Base-by-base conservation (phyloP, 2,113 vertebrate genomes). In the Haemorhous mexicanus region DNA sequence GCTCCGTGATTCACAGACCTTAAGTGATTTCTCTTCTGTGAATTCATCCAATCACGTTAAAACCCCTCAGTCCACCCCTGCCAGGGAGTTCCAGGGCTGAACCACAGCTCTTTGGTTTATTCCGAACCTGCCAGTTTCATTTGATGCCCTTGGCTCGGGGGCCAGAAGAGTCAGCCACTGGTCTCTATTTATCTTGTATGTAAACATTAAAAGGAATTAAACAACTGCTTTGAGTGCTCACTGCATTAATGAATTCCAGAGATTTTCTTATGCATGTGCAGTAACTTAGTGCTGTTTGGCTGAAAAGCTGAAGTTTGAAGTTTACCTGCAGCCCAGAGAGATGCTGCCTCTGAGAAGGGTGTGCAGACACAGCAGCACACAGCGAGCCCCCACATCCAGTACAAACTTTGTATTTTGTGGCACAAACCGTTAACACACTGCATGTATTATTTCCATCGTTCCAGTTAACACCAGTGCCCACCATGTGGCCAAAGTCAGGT, bases 321-420 rank as follows among this genome's bases (percentile, higher is more conserved):
- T n/a, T 24, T 88, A 73, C 55, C 67, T 43, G 78, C 37, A 47
- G 13, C 66, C 37, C 10, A 50, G 83, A 47, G 18, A 28, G 33
- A 63, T 11, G 56, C 56, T 92, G 63, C 17, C 66, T 49, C 20
- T 0, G 0, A 12, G 44, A 75, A 67, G 18, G 61, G 1, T 66
- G 55, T 10, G 44, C 6, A 16, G 39, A 12, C 8, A 47, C 27
- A 62, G 26, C 18, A 50, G 53, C 46, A 61, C 6, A 8, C 8
- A 28, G 33, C 0, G 2, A 85, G n/a, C 27, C 53, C 52, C 37
- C 6, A 2, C 7, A 53, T 46, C 33, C 2, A 1, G 7, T 15
- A 37, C 46, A 26, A 84, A 61, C 70, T 89, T 59, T 26, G 2
- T 27, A 44, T 61, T 87, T 84, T 9, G 0, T 64, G 43, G 50